Base-by-base conservation (phyloP, 2,888 invertebrate species). In the Onchidella celtica region DNA sequence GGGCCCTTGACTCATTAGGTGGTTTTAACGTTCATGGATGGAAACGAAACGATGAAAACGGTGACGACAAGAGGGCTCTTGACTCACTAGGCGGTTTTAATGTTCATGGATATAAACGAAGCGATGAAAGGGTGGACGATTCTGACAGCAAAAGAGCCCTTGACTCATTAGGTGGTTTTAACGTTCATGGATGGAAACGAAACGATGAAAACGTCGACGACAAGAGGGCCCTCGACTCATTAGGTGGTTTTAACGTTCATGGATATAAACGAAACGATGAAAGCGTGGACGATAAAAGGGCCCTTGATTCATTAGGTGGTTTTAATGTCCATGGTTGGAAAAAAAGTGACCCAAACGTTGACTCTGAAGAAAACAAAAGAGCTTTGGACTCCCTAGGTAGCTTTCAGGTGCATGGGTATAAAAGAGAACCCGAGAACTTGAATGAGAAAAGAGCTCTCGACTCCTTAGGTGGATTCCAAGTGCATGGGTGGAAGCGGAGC, bases 171-270 rank as follows among this genome's bases (percentile, higher is more conserved):
- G 80, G 80, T 73, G 74, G 59, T 29, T 80, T 80, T 74, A 34
- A 80, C 2, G 80, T 80, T 34, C 79, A 79, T 57, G 79, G 79
- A 1, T 73, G 72, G 79, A 79, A 79, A 57, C 34, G 78, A 29
- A 70, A 40, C 11, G 69, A 40, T 38, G 69, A 59, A 14, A 24
- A 68, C 11, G 68, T 55, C 36, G 57, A 68, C 1, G 68, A 77
- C 17, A 77, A 78, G 59, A 65, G 73, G 27, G 65, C 34, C 17
- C 27, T 73, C n/a, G 75, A 80, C 38, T 80, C 80, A 2, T 68
- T 80, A 27, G 80, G 74, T 68, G 75, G 69, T 11, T 80, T 74
- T 59, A 34, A 80, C 4, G 74, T 80, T 59, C 80, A 75, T 68
- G 74, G 80, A 38, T 47, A 55, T 68, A 78, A 78, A 29, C n/a